A percentile compares a stretch with the other conserved stretches of the same genome.
phyloP scores from a whole-genome alignment of 2,888 invertebrate genomes.

The Nephrotoma appendiculata region DNA sequence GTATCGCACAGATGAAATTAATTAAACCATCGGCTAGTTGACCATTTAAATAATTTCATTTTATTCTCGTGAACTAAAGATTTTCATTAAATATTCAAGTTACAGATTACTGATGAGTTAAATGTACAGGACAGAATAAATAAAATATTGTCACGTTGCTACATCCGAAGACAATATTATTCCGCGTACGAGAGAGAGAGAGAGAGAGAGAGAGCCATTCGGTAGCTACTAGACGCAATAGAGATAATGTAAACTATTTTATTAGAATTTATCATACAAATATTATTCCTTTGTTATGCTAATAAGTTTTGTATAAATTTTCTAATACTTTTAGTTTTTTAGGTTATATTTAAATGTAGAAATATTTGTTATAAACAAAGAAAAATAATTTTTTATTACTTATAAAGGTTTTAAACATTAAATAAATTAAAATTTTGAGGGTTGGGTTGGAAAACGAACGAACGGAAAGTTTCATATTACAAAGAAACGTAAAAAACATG shows the following conservation, averaged over 20 bases:
- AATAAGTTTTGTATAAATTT: neutral
- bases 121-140: neutral
- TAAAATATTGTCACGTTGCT: neutral
- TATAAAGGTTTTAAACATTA: neutral
- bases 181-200: no score
- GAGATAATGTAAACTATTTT: neutral
- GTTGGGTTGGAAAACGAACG: neutral
- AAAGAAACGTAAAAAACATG: neutral
- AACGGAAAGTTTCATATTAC: neutral
- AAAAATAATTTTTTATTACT: neutral
- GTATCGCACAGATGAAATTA: neutral
- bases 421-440: neutral
- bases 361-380: neutral
- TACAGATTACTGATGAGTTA: neutral
- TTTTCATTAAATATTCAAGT: neutral
- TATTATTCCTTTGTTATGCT: neutral
- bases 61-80: neutral
- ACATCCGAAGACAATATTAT: neutral
- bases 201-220: neutral
- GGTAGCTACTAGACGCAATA: neutral
- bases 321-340: neutral
- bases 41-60: neutral
- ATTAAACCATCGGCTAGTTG: neutral
- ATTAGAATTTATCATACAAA: neutral
- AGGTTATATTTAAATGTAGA: neutral